These are phyloP conservation scores for Lycodopsis pacificus DNA, from an alignment of 2,797 vertebrate genomes.

Conservation along the genomic window DNA sequence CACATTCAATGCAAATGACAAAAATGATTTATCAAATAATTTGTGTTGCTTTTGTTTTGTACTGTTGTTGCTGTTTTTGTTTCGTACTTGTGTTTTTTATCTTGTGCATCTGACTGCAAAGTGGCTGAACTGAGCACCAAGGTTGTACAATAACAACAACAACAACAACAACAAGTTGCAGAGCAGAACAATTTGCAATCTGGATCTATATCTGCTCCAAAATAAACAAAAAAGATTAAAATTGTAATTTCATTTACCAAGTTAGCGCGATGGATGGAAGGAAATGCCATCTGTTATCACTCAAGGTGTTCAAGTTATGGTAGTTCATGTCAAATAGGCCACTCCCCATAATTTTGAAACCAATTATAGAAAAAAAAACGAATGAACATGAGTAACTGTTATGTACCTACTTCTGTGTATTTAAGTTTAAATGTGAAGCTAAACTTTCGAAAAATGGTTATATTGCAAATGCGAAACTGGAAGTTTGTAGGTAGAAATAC, in stretches of 20 bases:
- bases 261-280: no score
- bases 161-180: neutral
- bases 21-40: no score
- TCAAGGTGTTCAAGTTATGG: constrained; percentile 2
- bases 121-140: neutral
- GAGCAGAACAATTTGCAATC: neutral
- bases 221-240: neutral
- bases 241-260: no score
- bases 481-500: neutral
- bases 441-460: no score
- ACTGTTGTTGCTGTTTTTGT: no score
- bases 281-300: neutral
- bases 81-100: no score
- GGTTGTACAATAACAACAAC: neutral
- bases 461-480: neutral
- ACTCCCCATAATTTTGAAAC: constrained; percentile 1
- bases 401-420: neutral
- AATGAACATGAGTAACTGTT: neutral
- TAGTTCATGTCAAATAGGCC: neutral
- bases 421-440: neutral
- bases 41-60: no score
- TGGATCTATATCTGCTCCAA: neutral
- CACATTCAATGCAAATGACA: no score
- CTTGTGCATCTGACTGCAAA: no score
- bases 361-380: neutral